Evolutionary conservation across 2,888 invertebrate genomes (phyloP), one percentile per base, ranked within the genome.

Genomic region (Xylota sylvarum): DNA sequence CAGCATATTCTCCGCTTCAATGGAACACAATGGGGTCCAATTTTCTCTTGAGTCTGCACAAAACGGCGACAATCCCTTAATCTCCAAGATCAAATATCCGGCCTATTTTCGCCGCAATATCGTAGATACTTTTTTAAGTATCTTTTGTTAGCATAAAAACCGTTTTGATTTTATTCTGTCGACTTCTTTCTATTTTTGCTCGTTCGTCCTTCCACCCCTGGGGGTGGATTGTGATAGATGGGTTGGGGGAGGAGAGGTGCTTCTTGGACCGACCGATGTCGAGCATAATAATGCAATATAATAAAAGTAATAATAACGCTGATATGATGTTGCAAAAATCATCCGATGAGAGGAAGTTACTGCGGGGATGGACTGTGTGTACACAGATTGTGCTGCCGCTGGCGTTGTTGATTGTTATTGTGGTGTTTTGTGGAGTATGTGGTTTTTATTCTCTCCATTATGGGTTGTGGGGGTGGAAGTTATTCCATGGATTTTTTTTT

Each of bases 61-160:
- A 89, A 89, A 89, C 89, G 89, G 88, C 89, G 88, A 89, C 89
- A 88, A 89, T 89, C 89, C 88, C 87, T 89, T 88, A 88, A 89
- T 89, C 89, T 89, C 87, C 87, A 88, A 88, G 88, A 89, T 89
- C 89, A 89, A 89, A 88, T 89, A 89, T 89, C 89, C 89, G 89
- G 88, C 89, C 88, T 88, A 89, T 89, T 88, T 86, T 86, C 82
- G 86, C 88, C 88, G 89, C 88, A 89, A 89, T 89, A 89, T 88
- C 88, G 87, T 88, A 85, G 87, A 87, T 87, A 87, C 86, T 86
- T 86, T 86, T 82, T 86, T 86, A 82, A 78, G 86, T 86, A 82
- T 82, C 86, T 86, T 86, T 86, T 86, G 86, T 86, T 82, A 78
- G 86, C 86, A 86, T 82, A 76, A 84, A 87, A 80, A 87, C 79